Percentiles rank a stretch among this genome's conserved stretches.
Evolutionary conservation across 1,140 invertebrate species (phyloP).

Genomic region (Matsumurasca onukii): DNA sequence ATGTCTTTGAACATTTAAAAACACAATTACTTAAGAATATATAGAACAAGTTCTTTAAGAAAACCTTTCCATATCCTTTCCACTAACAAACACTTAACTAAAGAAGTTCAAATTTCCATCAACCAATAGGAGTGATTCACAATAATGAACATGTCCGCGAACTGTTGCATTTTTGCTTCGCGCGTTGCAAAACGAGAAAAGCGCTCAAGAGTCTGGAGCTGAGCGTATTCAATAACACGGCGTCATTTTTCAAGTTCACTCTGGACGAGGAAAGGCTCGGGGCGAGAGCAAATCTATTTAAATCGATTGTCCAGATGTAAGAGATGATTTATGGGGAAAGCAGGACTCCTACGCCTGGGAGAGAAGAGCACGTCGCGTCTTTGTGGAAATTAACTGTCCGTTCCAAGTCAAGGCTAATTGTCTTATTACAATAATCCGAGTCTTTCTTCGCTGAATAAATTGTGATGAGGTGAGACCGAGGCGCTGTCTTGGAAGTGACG

Average conservation of each 20-base stretch:
- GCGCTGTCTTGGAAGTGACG: neutral
- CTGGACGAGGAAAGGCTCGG: constrained; percentile 10
- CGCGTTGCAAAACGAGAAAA: neutral
- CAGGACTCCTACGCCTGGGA: constrained; percentile 4
- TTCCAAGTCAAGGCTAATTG: neutral
- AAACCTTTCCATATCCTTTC: too few species aligned
- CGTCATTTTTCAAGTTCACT: constrained; percentile 19
- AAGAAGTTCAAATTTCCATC: too few species aligned
- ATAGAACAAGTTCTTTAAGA: too few species aligned
- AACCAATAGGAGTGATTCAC: neutral
- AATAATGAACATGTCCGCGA: neutral
- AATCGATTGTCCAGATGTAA: constrained; percentile 18
- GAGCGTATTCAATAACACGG: constrained; percentile 10
- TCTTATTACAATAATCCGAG: constrained; percentile 14
- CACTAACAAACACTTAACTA: too few species aligned
- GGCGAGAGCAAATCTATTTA: constrained; percentile 25
- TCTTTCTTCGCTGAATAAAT: neutral
- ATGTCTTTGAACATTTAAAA: too few species aligned
- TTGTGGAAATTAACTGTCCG: constrained; percentile 10
- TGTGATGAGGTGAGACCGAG: neutral
- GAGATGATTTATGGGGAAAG: constrained; percentile 22
- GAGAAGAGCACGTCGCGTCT: neutral
- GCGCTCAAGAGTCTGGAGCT: neutral
- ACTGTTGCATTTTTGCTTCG: too few species aligned
- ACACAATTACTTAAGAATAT: too few species aligned